phyloP scores from a whole-genome alignment of 2,113 vertebrate genomes.

The Puma concolor region DNA sequence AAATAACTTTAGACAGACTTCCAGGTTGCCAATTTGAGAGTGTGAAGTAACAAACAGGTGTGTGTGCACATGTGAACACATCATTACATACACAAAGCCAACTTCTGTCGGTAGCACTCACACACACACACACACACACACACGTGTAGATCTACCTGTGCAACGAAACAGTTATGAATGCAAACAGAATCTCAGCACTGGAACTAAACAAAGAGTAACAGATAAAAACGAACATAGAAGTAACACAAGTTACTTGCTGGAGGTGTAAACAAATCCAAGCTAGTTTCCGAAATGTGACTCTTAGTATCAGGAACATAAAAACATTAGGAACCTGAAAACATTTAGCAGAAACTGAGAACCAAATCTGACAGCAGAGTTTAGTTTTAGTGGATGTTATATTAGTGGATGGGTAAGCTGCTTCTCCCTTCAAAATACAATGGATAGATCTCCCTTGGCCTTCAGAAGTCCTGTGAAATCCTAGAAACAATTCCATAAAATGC shows the following conservation, averaged over 20 bases:
- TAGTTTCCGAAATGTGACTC: not conserved
- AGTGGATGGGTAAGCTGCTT: not conserved
- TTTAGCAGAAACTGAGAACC: slow-evolving; percentile 23
- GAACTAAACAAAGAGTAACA: not conserved
- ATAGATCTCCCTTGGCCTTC: not conserved
- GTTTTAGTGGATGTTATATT: not conserved
- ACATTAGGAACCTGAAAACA: not conserved
- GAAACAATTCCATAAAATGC: not conserved
- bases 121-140: not conserved
- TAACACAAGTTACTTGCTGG: not conserved
- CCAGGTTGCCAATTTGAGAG: not conserved
- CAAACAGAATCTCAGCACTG: not conserved
- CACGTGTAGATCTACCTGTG: not conserved
- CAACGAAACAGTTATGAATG: not conserved
- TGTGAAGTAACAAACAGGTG: slow-evolving; percentile 53
- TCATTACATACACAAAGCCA: not conserved
- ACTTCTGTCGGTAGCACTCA: not conserved
- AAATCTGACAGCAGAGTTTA: not conserved
- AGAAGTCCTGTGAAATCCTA: not conserved
- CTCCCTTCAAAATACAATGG: not conserved
- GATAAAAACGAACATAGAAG: not conserved
- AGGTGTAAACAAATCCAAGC: not conserved
- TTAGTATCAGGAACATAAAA: not conserved
- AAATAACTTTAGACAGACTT: slow-evolving; percentile 47
- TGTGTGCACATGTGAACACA: not conserved